A percentile compares a stretch with the other conserved stretches of the same genome.
phyloP scores from a whole-genome alignment of 35 echinoderm and acorn worm genomes.

The Apostichopus parvimensis region DNA sequence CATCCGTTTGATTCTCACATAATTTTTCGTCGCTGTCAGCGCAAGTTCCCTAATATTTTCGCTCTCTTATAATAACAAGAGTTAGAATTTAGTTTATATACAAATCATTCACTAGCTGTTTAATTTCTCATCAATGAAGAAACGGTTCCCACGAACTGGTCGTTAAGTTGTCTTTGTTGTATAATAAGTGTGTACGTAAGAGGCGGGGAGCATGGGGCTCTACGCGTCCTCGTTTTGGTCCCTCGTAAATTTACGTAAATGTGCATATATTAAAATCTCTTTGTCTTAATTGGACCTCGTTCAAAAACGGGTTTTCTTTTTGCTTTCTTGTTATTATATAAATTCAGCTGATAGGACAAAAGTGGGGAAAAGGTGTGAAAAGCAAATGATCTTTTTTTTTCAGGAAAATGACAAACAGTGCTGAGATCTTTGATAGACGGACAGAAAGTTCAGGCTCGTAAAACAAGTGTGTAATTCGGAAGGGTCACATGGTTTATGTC shows the following conservation, averaged over 20 bases:
- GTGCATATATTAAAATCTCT: neutral
- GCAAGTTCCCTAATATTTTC: conserved; percentile 12
- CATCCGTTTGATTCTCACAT: neutral
- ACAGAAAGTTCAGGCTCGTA: too few relatives aligned
- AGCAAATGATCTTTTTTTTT: too few relatives aligned
- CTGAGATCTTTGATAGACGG: too few relatives aligned
- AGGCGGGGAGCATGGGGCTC: neutral
- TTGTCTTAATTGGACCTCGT: neutral
- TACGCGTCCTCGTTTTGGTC: neutral
- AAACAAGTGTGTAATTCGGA: too few relatives aligned
- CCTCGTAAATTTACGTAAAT: neutral
- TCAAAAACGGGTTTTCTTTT: neutral
- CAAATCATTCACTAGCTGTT: conserved; percentile 33
- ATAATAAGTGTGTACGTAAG: neutral
- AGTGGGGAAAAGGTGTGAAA: too few relatives aligned
- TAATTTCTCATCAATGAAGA: conserved; percentile 16
- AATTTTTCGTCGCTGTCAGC: neutral
- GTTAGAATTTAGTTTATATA: conserved; percentile 18
- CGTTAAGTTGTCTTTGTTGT: neutral
- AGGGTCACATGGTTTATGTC: too few relatives aligned
- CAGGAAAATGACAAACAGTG: too few relatives aligned
- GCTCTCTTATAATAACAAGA: neutral
- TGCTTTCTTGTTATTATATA: too few relatives aligned
- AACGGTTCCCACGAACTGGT: conserved; percentile 15
- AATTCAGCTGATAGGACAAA: too few relatives aligned